Conservation (phyloP, 1,140 invertebrate species). For the Ceratosolen fusciceps region DNA sequence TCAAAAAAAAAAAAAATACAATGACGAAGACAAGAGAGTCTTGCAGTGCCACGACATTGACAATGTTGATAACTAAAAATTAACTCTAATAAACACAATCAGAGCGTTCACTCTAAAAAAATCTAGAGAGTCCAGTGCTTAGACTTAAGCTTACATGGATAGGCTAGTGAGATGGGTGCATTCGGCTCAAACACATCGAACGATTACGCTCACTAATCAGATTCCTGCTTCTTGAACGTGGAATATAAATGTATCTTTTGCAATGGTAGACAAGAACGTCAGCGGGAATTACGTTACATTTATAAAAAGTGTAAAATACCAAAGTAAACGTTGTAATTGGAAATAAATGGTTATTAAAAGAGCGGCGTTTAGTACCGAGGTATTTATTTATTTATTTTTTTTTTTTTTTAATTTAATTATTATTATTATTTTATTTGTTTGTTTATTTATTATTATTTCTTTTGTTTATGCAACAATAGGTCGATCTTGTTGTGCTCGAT, state of each 20-base stretch:
- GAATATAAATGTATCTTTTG: constrained; percentile 36
- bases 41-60: background rate
- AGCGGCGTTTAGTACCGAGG: no score
- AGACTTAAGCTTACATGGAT: constrained; percentile 28
- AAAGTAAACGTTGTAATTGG: background rate
- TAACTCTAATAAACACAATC: constrained; percentile 6
- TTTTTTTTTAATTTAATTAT: no score
- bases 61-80: constrained; percentile 16
- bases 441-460: no score
- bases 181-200: constrained; percentile 24
- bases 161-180: constrained; percentile 16
- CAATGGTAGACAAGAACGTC: constrained; percentile 10
- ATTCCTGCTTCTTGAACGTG: constrained; percentile 33
- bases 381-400: no score
- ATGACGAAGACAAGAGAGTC: no score
- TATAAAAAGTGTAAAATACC: background rate
- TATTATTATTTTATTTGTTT: no score
- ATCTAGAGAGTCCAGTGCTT: constrained; percentile 1
- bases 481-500: no score
- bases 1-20: no score
- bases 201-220: constrained; percentile 25
- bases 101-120: constrained; percentile 23
- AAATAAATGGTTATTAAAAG: background rate
- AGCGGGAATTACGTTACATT: background rate
- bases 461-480: no score